Evolutionary conservation across 2,888 invertebrate genomes (phyloP).

Genomic region (Heliconius hortense): DNA sequence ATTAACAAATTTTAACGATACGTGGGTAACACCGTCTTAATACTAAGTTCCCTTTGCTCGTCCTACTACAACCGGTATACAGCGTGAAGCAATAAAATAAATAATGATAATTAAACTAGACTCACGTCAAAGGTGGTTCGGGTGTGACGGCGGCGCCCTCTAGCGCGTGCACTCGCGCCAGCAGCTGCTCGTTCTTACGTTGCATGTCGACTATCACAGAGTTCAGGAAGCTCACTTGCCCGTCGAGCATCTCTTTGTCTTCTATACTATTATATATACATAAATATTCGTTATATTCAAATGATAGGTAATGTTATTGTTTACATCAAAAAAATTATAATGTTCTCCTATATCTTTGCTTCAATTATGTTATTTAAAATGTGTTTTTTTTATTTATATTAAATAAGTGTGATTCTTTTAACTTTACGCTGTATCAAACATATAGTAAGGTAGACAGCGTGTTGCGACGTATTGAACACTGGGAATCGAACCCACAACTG

Average conservation of each 20-base stretch:
- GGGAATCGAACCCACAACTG: too few species aligned
- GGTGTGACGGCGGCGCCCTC: conserved; percentile 82
- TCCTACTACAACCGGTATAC: too few species aligned
- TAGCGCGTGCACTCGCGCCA: conserved; percentile 89
- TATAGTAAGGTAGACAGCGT: too few species aligned
- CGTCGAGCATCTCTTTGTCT: conserved; percentile 85
- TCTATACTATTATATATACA: conserved; percentile 71
- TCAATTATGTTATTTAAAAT: neutral
- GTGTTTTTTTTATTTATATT: too few species aligned
- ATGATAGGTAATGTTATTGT: too few species aligned
- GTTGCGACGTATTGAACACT: too few species aligned
- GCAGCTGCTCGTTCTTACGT: conserved; percentile 92
- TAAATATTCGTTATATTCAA: neutral
- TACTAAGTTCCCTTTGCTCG: too few species aligned
- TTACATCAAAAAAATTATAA: neutral
- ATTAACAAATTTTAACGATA: too few species aligned
- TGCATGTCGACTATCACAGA: conserved; percentile 98
- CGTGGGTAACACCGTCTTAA: too few species aligned
- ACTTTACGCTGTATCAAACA: too few species aligned
- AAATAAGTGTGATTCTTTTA: too few species aligned
- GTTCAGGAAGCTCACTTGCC: conserved; percentile 95
- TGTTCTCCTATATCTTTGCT: neutral
- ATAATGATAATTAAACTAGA: conserved; percentile 24
- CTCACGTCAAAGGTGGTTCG: conserved; percentile 65
- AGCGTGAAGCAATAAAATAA: neutral